Evolutionary conservation across 2,113 vertebrate genomes (phyloP).

Genomic region (Zosterops lateralis): DNA sequence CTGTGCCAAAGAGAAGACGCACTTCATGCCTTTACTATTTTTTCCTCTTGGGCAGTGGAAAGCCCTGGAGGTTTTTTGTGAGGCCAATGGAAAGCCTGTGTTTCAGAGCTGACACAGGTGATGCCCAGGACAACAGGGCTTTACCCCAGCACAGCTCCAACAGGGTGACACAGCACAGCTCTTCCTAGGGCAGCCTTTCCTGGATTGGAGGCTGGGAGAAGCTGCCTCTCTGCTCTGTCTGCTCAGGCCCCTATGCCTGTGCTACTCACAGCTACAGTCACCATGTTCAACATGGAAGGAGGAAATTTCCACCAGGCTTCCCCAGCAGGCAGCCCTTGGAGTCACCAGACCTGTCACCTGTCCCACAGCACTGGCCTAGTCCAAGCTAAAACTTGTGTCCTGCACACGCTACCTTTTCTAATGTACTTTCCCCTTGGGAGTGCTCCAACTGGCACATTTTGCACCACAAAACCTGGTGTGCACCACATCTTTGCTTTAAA

Average conservation of each 20-base stretch:
- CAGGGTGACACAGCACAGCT: fast-evolving
- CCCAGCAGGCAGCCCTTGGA: background rate
- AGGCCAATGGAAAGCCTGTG: background rate
- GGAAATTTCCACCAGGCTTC: background rate
- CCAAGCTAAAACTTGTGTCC: background rate
- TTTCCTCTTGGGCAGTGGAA: background rate
- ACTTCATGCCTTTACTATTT: background rate
- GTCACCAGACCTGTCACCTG: background rate
- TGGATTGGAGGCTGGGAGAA: background rate
- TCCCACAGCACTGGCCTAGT: background rate
- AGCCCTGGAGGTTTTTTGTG: fast-evolving
- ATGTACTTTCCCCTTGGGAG: background rate
- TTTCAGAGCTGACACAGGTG: background rate
- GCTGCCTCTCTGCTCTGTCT: background rate
- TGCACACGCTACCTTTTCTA: background rate
- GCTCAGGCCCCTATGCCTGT: background rate
- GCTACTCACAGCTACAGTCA: background rate
- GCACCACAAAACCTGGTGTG: background rate
- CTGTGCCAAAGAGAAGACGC: background rate
- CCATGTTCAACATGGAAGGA: background rate
- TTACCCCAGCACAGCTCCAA: background rate
- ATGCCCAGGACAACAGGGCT: background rate
- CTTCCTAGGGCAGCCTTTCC: background rate
- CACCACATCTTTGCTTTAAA: background rate
- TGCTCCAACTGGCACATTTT: background rate